Base-by-base conservation (phyloP, 2,113 vertebrate genomes). In the Chlorocebus sabaeus region DNA sequence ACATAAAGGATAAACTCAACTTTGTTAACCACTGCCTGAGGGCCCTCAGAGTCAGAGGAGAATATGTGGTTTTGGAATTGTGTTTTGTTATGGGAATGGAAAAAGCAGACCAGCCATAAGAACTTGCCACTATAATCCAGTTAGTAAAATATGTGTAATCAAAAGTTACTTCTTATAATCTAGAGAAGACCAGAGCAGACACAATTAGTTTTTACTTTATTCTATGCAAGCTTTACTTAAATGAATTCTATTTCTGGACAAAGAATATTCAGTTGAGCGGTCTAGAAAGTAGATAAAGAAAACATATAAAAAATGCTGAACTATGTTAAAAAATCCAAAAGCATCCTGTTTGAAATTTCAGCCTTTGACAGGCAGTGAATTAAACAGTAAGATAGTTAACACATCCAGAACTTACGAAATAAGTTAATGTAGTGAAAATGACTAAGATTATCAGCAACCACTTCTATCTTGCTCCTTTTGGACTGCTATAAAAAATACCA, bases 361-460 rank as follows among this genome's bases (percentile, higher is more conserved):
- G 27, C 40, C 80, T 95, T 91, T 98, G 97, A 97, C 83, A 97
- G 93, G 64, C 95, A 98, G 95, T 92, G 95, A 97, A 98, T 98
- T 97, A 98, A 98, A 97, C 61, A 97, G 97, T 70, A 98, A 98
- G 98, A 96, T 95, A 98, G 96, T 96, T 98, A 89, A 97, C 83
- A 96, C 97, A 96, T 98, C 94, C 78, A 95, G 93, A 95, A 98
- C 73, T 84, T 59, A 95, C 67, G 95, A 96, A 45, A 94, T 1
- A 89, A 97, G 78, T 96, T 78, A 95, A 40, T 61, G 10, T 68
- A 22, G 17, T 84, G 10, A 93, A 88, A 79, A 86, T 68, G 48
- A 48, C 68, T 50, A 18, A 80, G 18, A 81, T 68, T 38, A 78
- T 61, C 32, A 40, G 22, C 30, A 83, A 83, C 18, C 17, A 40